These are phyloP conservation scores for Asarcornis scutulata DNA, from an alignment of 2,113 vertebrate genomes.

Conservation along the genomic window DNA sequence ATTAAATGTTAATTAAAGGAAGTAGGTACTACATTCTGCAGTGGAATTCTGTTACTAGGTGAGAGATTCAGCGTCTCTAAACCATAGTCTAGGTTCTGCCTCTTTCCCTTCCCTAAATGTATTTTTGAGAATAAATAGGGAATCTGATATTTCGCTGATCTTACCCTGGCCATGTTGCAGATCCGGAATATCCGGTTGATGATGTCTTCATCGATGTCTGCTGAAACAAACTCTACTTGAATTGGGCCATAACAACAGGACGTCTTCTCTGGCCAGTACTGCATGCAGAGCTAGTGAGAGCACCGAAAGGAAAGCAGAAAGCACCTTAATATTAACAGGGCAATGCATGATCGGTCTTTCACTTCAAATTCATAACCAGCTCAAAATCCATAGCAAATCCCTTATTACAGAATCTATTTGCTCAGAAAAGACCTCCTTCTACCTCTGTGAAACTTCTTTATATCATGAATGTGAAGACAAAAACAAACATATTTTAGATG, in stretches of 20 bases:
- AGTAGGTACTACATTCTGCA: not conserved
- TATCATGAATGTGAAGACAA: not conserved
- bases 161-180: constrained; percentile 97
- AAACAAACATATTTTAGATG: not conserved
- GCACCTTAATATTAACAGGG: not conserved
- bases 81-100: not conserved
- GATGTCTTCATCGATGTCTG: constrained; percentile 96
- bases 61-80: not conserved
- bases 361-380: not conserved
- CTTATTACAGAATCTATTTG: not conserved
- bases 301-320: not conserved
- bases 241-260: constrained; percentile 95
- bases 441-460: not conserved
- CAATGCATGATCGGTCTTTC: not conserved
- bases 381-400: not conserved
- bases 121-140: not conserved
- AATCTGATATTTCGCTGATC: not conserved
- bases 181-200: constrained; percentile 98
- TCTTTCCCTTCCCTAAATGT: not conserved
- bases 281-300: constrained; percentile 88
- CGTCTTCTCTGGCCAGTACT: constrained; percentile 98
- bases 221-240: constrained; percentile 97
- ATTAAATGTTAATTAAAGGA: constrained; percentile 52
- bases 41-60: not conserved
- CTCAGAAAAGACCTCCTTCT: not conserved